phyloP scores from a whole-genome alignment of 2,113 vertebrate species.

The Indri indri region DNA sequence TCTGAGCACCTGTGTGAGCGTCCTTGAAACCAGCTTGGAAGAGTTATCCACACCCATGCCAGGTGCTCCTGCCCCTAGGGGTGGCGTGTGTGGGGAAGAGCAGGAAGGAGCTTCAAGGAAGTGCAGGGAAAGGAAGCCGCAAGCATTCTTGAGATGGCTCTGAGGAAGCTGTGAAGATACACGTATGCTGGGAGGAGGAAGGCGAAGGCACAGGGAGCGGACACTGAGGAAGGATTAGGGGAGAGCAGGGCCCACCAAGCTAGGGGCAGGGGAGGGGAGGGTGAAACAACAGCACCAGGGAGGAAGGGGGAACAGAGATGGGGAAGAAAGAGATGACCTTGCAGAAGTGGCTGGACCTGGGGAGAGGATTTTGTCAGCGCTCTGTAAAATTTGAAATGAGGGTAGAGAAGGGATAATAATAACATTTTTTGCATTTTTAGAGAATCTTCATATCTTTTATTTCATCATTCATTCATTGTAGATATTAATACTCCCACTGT shows the following conservation, averaged over 20 bases:
- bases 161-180: not conserved
- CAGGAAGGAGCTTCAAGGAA: not conserved
- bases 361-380: not conserved
- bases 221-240: not conserved
- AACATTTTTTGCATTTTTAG: not conserved
- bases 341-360: not conserved
- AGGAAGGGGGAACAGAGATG: not conserved
- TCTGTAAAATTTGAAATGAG: not conserved
- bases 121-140: not conserved
- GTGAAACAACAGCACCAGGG: conserved; percentile 71
- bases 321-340: not conserved
- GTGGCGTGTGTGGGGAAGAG: not conserved
- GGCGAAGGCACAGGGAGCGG: not conserved
- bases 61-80: not conserved
- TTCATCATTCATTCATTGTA: not conserved
- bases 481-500: not conserved
- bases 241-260: no score
- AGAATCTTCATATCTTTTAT: not conserved
- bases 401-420: not conserved
- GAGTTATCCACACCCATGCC: not conserved
- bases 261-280: not conserved
- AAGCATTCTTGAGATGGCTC: not conserved
- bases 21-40: conserved; percentile 6
- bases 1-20: conserved; percentile 12
- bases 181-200: not conserved